phyloP scores from a whole-genome alignment of 2,113 vertebrate species.

The Nycticryphes semicollaris region DNA sequence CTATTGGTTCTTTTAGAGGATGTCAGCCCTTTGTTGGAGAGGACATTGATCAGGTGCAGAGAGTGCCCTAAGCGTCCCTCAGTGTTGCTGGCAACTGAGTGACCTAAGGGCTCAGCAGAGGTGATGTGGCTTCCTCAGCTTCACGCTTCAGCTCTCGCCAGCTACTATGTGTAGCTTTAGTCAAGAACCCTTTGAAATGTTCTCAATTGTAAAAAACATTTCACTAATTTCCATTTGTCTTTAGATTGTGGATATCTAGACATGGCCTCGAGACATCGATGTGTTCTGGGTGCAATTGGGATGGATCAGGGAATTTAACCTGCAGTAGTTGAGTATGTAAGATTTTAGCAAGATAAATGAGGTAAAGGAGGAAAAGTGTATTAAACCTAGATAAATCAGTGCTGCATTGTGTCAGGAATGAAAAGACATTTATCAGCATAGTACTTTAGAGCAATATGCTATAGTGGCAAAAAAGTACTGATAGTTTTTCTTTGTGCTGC shows the following conservation, averaged over 20 bases:
- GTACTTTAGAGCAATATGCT: not conserved
- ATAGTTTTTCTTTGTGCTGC: not conserved
- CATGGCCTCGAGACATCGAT: fast-evolving
- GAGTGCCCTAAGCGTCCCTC: not conserved
- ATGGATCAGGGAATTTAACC: not conserved
- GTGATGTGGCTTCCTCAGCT: not conserved
- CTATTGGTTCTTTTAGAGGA: not conserved
- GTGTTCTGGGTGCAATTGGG: not conserved
- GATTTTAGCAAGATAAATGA: not conserved
- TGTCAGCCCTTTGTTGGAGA: not conserved
- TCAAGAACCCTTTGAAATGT: not conserved
- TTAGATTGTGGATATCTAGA: not conserved
- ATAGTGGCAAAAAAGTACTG: not conserved
- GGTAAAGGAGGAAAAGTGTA: not conserved
- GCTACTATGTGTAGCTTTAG: fast-evolving
- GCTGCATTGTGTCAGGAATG: not conserved
- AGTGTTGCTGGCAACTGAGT: not conserved
- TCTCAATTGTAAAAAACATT: not conserved
- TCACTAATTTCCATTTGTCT: not conserved
- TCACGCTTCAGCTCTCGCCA: not conserved
- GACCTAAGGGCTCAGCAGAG: not conserved
- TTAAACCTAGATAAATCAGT: not conserved
- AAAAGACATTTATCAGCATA: not conserved
- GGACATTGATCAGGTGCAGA: not conserved
- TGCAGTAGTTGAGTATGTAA: not conserved